These are phyloP conservation scores for Tragelaphus imberbis DNA, from an alignment of 2,113 vertebrate genomes.

Conservation along the genomic window DNA sequence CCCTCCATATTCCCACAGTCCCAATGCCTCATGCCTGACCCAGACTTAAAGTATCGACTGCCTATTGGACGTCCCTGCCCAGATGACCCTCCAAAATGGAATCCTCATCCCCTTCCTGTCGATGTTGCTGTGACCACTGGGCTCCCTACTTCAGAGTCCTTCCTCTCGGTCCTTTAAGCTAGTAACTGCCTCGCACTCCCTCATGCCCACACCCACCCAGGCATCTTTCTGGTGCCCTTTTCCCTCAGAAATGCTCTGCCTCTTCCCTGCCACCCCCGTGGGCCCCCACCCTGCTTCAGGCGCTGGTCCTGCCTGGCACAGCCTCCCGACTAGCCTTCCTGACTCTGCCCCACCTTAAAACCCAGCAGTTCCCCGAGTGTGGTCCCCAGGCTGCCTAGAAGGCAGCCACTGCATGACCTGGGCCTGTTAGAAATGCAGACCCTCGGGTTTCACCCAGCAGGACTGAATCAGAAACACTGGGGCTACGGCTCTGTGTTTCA, in stretches of 20 bases:
- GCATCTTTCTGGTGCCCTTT: neutral
- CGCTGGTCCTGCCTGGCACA: neutral
- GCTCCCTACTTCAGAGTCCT: neutral
- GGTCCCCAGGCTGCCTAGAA: neutral
- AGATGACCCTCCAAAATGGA: neutral
- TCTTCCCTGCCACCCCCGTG: neutral
- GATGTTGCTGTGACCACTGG: neutral
- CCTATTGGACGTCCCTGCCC: neutral
- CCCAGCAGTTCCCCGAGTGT: neutral
- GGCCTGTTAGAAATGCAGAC: neutral
- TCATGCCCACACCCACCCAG: neutral
- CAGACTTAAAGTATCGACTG: neutral
- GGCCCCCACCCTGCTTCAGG: neutral
- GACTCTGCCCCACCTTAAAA: neutral
- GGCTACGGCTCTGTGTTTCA: neutral
- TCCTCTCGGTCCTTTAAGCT: neutral
- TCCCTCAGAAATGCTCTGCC: neutral
- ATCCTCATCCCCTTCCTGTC: neutral
- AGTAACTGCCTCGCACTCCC: neutral
- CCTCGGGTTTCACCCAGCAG: neutral
- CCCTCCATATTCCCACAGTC: neutral
- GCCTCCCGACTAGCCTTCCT: neutral
- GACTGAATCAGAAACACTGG: neutral
- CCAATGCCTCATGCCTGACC: neutral
- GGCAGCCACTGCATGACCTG: neutral